Evolutionary conservation across 1,140 invertebrate genomes (phyloP).

Genomic region (Pollicipes pollicipes): DNA sequence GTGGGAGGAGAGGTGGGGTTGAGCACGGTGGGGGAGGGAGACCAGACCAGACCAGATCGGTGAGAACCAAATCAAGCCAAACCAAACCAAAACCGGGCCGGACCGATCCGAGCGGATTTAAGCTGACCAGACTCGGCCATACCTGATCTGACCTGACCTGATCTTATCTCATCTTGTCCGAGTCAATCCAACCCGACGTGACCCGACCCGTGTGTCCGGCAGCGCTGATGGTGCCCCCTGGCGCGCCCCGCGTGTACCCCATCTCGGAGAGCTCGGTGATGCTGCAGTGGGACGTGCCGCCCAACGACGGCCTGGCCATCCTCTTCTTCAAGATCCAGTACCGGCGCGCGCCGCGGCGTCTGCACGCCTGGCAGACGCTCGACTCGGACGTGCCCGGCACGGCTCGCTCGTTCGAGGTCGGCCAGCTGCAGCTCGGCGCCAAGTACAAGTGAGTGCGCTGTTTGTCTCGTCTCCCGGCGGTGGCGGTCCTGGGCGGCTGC

Average conservation of each 20-base stretch:
- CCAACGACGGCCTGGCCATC: slow-evolving; percentile 55
- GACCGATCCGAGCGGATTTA: too few species aligned
- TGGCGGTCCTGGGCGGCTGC: too few species aligned
- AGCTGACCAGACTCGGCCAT: too few species aligned
- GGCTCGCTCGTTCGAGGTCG: slow-evolving; percentile 54
- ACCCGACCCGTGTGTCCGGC: slow-evolving; percentile 16
- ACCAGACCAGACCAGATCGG: too few species aligned
- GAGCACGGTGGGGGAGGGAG: too few species aligned
- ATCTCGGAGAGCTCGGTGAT: slow-evolving; percentile 78
- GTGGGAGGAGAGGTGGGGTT: too few species aligned
- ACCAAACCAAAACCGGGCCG: too few species aligned
- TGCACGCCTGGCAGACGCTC: slow-evolving; percentile 51
- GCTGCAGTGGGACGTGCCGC: slow-evolving; percentile 68
- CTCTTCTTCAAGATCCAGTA: slow-evolving; percentile 82
- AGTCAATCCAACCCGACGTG: too few species aligned
- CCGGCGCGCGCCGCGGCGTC: slow-evolving; percentile 40
- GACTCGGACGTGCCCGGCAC: slow-evolving; percentile 60
- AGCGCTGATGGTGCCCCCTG: slow-evolving; percentile 61
- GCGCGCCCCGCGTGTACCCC: slow-evolving; percentile 61
- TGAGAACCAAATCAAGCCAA: too few species aligned
- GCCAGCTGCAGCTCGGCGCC: slow-evolving; percentile 49
- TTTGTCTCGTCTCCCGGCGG: too few species aligned
- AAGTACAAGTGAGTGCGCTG: slow-evolving; percentile 40
- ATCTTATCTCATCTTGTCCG: too few species aligned
- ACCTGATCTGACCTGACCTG: too few species aligned